phyloP scores from a whole-genome alignment of 2,888 invertebrate species.

The Diarsia dahlii region DNA sequence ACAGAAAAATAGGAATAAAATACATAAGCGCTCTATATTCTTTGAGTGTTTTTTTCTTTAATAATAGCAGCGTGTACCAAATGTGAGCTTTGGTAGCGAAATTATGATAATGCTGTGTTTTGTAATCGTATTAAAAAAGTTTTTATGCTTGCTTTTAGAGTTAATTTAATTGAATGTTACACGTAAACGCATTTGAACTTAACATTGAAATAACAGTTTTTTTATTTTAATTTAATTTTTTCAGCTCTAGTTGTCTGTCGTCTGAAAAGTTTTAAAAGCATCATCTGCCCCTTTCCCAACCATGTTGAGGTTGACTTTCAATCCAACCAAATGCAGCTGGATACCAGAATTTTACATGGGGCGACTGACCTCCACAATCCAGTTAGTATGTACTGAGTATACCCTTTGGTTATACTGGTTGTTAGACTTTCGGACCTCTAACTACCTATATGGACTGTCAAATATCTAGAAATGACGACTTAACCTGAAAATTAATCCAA shows the following conservation, averaged over 20 bases:
- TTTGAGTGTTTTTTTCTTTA: slow-evolving; percentile 50
- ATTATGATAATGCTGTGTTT: slow-evolving; percentile 44
- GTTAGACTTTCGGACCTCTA: too few relatives aligned
- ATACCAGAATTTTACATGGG: too few relatives aligned
- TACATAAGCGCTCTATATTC: slow-evolving; percentile 48
- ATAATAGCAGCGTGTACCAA: slow-evolving; percentile 18
- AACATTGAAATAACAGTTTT: background rate
- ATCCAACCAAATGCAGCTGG: too few relatives aligned
- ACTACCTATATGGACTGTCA: too few relatives aligned
- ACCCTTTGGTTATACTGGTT: too few relatives aligned
- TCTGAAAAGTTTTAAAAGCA: background rate
- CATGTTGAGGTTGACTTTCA: too few relatives aligned
- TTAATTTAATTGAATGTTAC: slow-evolving; percentile 7
- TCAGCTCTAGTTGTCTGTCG: background rate
- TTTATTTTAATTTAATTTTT: background rate
- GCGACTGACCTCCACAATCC: too few relatives aligned
- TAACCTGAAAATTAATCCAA: too few relatives aligned
- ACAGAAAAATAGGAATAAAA: slow-evolving; percentile 67
- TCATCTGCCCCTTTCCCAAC: too few relatives aligned
- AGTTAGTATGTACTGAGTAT: too few relatives aligned
- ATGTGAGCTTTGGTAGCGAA: slow-evolving; percentile 13
- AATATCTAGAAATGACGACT: too few relatives aligned
- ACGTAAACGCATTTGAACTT: background rate
- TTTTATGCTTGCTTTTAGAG: slow-evolving; percentile 4
- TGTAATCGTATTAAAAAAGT: slow-evolving; percentile 8